These are phyloP conservation scores for Neostethus bicornis DNA, from an alignment of 2,797 vertebrate genomes.

Conservation along the genomic window DNA sequence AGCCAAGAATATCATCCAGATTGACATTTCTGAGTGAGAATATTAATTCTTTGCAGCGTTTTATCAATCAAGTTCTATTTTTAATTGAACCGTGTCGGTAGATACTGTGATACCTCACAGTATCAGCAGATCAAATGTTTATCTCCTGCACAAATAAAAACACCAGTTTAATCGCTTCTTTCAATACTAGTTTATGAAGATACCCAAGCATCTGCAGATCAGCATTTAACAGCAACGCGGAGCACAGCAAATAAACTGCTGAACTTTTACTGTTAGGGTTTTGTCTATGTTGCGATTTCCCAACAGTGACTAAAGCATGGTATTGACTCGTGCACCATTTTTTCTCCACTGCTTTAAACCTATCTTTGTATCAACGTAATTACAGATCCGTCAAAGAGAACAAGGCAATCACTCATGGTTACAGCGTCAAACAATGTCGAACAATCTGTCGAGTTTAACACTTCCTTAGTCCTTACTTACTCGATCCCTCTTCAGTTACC, in stretches of 20 bases:
- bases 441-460: conserved; percentile 18
- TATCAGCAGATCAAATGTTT: neutral
- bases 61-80: too few species aligned
- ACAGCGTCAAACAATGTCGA: neutral
- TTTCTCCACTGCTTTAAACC: neutral
- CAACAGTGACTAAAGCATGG: neutral
- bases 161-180: conserved; percentile 2
- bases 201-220: conserved; percentile 5
- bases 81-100: too few species aligned
- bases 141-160: conserved; percentile 16
- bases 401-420: neutral
- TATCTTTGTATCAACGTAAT: conserved; percentile 17
- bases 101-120: too few species aligned
- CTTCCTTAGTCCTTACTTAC: conserved; percentile 82
- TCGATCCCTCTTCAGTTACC: conserved; percentile 99
- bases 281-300: neutral
- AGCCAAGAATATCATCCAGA: neutral
- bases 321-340: neutral
- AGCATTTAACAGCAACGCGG: conserved; percentile 3
- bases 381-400: conserved; percentile 4
- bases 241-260: neutral
- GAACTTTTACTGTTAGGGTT: conserved; percentile 3
- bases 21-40: conserved; percentile 13
- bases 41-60: neutral
- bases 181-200: conserved; percentile 5